Conservation (phyloP, 2,113 vertebrate species). For the Cebidichthys violaceus region DNA sequence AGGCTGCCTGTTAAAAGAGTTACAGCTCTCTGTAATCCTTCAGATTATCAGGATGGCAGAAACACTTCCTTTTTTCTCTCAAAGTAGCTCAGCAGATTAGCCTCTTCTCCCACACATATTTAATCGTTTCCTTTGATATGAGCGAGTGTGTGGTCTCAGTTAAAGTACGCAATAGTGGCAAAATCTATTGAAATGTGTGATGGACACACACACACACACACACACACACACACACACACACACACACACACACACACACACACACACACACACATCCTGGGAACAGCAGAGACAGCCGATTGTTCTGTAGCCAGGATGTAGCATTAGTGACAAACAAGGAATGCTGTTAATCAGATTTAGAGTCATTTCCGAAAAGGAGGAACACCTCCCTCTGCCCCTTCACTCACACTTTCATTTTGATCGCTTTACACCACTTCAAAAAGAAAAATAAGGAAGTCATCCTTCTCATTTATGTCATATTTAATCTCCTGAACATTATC, state of each 20-base stretch:
- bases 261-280: conserved; percentile 17
- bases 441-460: conserved; percentile 54
- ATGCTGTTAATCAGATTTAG: conserved; percentile 78
- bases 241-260: conserved; percentile 6
- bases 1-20: conserved; percentile 24
- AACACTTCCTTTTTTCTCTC: conserved; percentile 57
- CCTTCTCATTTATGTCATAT: conserved; percentile 23
- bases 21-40: conserved; percentile 54
- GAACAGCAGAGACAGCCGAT: conserved; percentile 62
- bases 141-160: conserved; percentile 57
- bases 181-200: conserved; percentile 43
- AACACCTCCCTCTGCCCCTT: conserved; percentile 11
- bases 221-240: conserved; percentile 21
- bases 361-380: conserved; percentile 65
- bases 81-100: conserved; percentile 52
- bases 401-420: conserved; percentile 55
- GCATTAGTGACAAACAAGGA: conserved; percentile 77
- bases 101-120: conserved; percentile 40
- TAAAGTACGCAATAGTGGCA: conserved; percentile 20
- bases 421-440: conserved; percentile 56
- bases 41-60: conserved; percentile 49
- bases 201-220: conserved; percentile 16
- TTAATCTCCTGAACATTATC: conserved; percentile 25
- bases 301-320: conserved; percentile 76
- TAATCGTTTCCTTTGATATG: conserved; percentile 64